phyloP scores from a whole-genome alignment of 1,140 invertebrate genomes.

The Apis florea region DNA sequence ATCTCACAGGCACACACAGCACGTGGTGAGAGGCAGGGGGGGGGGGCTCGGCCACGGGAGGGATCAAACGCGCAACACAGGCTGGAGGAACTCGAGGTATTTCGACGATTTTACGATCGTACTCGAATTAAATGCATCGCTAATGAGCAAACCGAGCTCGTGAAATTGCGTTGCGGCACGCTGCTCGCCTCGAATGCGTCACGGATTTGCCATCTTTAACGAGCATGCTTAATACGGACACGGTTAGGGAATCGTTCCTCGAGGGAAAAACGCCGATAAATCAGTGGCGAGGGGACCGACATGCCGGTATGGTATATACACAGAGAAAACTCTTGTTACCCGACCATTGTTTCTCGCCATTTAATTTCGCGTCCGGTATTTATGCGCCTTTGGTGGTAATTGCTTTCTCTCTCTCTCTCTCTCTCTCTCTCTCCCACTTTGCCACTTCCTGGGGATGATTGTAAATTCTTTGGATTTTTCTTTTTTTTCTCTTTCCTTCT shows the following conservation, averaged over 20 bases:
- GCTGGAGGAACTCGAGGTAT: neutral
- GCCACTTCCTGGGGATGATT: too few species aligned
- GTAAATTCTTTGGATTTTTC: too few species aligned
- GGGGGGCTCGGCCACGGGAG: too few species aligned
- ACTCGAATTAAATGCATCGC: neutral
- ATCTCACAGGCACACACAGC: neutral
- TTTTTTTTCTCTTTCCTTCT: too few species aligned
- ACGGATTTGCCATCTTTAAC: constrained; percentile 10
- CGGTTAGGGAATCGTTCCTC: neutral
- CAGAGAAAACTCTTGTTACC: neutral
- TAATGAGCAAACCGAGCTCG: neutral
- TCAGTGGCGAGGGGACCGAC: neutral
- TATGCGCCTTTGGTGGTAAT: neutral
- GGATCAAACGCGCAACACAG: neutral
- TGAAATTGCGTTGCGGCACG: neutral
- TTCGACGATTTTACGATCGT: neutral
- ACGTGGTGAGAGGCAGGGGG: neutral
- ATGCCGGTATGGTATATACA: too few species aligned
- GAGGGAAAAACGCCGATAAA: neutral
- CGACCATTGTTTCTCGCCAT: neutral
- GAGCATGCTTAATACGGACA: neutral
- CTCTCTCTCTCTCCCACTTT: too few species aligned
- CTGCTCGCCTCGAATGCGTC: neutral
- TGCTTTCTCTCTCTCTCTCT: neutral
- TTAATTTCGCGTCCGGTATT: constrained; percentile 1